phyloP scores from a whole-genome alignment of 2,888 invertebrate species.

The Odontocolon sp. region DNA sequence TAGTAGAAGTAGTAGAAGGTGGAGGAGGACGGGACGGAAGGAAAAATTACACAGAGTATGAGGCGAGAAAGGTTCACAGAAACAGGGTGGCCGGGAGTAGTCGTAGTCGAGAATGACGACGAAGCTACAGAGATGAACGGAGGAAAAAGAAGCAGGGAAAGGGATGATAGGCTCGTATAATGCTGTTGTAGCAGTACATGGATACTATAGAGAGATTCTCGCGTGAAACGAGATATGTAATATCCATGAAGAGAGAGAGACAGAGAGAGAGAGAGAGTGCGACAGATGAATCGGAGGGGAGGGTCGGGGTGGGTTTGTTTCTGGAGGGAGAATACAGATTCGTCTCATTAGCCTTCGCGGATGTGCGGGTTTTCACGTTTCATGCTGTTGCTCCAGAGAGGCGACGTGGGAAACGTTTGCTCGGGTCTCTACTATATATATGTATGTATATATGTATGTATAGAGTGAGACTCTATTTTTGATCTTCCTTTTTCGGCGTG shows the following conservation, averaged over 20 bases:
- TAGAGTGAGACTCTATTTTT: neutral
- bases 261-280: too few relatives aligned
- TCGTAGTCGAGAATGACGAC: constrained; percentile 16
- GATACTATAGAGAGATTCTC: constrained; percentile 4
- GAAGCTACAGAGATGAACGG: constrained; percentile 16
- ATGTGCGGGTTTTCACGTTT: neutral
- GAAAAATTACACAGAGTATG: constrained; percentile 17
- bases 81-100: constrained; percentile 13
- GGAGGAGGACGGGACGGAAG: constrained; percentile 26
- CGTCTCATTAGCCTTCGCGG: constrained; percentile 45
- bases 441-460: neutral
- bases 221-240: constrained; percentile 9
- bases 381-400: neutral
- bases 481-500: too few relatives aligned
- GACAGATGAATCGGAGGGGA: too few relatives aligned
- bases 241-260: neutral
- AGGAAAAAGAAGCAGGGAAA: constrained; percentile 28
- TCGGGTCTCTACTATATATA: neutral
- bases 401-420: neutral
- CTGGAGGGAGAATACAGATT: constrained; percentile 15
- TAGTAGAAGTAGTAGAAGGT: neutral
- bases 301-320: neutral
- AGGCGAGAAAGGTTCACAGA: constrained; percentile 1
- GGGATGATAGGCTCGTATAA: constrained; percentile 27
- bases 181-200: neutral